A percentile compares a stretch with the other conserved stretches of the same genome.
Conservation (phyloP, 1,140 invertebrate genomes). For the Tetramorium alpestre region DNA sequence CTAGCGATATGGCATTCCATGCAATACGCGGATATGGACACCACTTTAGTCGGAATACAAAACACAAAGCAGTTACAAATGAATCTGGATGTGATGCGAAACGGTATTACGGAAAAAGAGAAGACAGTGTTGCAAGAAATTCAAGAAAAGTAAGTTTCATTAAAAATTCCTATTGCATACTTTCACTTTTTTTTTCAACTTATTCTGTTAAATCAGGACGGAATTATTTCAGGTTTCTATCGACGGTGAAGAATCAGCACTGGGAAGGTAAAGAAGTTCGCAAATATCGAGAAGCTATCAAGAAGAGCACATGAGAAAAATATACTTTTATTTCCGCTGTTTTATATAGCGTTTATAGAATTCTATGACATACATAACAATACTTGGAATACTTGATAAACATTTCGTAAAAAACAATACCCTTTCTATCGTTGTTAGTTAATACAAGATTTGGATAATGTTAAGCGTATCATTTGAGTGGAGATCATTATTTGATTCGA, state of each 20-base stretch:
- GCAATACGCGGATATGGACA: constrained; percentile 86
- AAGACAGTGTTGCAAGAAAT: constrained; percentile 87
- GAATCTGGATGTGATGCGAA: constrained; percentile 85
- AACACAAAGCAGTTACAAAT: constrained; percentile 87
- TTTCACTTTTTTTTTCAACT: background rate
- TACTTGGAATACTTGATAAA: background rate
- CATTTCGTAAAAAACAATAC: constrained; percentile 16
- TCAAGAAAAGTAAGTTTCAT: constrained; percentile 87
- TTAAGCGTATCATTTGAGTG: constrained; percentile 6
- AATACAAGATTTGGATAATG: background rate
- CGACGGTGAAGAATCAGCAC: constrained; percentile 79
- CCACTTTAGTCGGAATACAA: constrained; percentile 90
- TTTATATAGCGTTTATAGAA: background rate
- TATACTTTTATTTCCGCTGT: constrained; percentile 33
- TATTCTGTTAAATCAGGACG: background rate
- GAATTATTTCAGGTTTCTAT: constrained; percentile 80
- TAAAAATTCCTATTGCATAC: background rate
- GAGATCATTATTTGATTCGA: background rate
- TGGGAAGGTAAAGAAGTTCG: constrained; percentile 86
- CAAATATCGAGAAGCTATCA: constrained; percentile 69
- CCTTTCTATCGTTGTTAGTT: background rate
- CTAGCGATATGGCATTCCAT: constrained; percentile 90
- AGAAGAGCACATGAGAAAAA: constrained; percentile 58
- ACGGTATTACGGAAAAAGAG: constrained; percentile 88
- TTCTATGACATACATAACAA: background rate